phyloP scores from a whole-genome alignment of 2,888 invertebrate genomes.

The Patella ulyssiponensis region DNA sequence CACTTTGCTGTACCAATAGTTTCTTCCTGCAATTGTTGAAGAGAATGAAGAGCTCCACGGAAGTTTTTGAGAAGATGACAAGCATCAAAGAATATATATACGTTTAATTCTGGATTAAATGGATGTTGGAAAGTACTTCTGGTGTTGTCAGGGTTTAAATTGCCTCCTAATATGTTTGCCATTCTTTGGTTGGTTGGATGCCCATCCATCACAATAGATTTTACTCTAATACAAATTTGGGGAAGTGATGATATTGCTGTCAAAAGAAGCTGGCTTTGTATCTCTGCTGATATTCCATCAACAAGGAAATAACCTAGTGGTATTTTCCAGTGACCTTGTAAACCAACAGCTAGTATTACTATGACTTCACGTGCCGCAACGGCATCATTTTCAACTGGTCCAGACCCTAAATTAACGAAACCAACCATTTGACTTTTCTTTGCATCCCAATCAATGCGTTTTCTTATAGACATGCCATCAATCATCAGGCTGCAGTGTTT shows the following conservation, averaged over 20 bases:
- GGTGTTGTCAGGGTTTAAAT: conserved; percentile 10
- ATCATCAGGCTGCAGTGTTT: not conserved
- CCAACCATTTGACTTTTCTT: not conserved
- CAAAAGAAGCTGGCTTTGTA: not conserved
- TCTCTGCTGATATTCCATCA: not conserved
- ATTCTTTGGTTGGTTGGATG: conserved; percentile 15
- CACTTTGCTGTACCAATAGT: not conserved
- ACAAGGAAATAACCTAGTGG: not conserved
- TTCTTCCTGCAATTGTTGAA: not conserved
- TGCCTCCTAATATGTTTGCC: conserved; percentile 14
- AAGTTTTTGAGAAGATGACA: conserved; percentile 21
- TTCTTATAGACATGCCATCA: not conserved
- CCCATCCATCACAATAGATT: not conserved
- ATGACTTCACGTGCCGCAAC: not conserved
- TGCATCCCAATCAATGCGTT: not conserved
- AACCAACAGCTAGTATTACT: not conserved
- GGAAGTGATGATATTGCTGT: not conserved
- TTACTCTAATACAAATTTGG: not conserved
- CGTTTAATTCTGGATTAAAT: not conserved
- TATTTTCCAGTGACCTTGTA: conserved; percentile 2
- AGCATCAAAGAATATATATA: conserved; percentile 19
- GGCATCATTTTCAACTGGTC: not conserved
- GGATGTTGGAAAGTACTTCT: not conserved
- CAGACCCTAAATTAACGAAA: not conserved
- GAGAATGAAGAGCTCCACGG: not conserved